Conservation (phyloP, 2,113 vertebrate genomes). For the Triplophysa tibetana region DNA sequence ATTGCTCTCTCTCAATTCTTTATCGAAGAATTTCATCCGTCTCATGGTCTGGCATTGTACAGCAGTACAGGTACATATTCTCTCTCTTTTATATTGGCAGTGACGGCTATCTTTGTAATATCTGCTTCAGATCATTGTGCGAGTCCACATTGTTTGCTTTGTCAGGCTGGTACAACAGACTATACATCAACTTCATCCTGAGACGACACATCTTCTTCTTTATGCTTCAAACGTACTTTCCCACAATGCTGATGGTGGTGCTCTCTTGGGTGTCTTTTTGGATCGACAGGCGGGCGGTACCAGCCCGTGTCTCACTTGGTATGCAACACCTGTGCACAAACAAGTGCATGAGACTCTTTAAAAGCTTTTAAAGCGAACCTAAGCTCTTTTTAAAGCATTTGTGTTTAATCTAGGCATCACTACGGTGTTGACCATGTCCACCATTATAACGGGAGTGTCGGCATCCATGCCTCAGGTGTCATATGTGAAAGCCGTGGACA, state of each 20-base stretch:
- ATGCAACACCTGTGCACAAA: constrained; percentile 34
- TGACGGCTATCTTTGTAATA: background rate
- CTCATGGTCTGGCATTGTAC: constrained; percentile 88
- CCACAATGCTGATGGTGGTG: constrained; percentile 92
- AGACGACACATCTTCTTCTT: constrained; percentile 94
- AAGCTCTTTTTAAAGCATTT: background rate
- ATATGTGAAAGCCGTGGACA: constrained; percentile 89
- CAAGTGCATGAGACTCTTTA: background rate
- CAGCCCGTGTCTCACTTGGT: constrained; percentile 90
- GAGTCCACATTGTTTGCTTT: constrained; percentile 30
- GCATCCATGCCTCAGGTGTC: constrained; percentile 92
- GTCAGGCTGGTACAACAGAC: constrained; percentile 89
- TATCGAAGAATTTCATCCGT: constrained; percentile 88
- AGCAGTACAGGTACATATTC: constrained; percentile 84
- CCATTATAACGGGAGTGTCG: constrained; percentile 86
- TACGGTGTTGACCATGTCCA: constrained; percentile 90
- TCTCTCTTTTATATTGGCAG: constrained; percentile 17
- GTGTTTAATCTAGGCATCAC: constrained; percentile 80
- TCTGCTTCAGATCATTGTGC: constrained; percentile 2
- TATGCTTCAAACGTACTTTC: constrained; percentile 92
- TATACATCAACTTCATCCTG: constrained; percentile 92
- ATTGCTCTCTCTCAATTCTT: constrained; percentile 92
- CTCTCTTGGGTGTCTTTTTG: constrained; percentile 94
- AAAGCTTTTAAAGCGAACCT: background rate
- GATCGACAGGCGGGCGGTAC: constrained; percentile 89